Percentiles rank a stretch among this genome's conserved stretches.
These are phyloP conservation scores for Kradibia gibbosae DNA, from an alignment of 1,140 invertebrate species.

Conservation along the genomic window DNA sequence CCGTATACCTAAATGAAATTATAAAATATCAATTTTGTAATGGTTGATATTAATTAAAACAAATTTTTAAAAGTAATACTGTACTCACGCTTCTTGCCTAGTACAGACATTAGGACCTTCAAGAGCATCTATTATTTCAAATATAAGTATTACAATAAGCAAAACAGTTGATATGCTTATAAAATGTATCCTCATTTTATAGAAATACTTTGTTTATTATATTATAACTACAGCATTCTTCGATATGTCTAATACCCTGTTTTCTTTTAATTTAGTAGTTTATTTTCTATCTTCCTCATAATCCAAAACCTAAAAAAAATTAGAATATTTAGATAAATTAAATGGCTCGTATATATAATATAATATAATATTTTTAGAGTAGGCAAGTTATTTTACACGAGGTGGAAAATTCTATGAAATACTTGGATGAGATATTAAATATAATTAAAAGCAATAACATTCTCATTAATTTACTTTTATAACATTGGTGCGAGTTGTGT, in stretches of 20 bases:
- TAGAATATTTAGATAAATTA: background rate
- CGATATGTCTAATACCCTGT: background rate
- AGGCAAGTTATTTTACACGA: too few relatives aligned
- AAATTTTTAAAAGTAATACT: background rate
- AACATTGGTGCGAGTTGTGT: too few relatives aligned
- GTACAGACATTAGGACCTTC: constrained; percentile 69
- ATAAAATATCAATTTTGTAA: background rate
- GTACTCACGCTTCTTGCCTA: constrained; percentile 63
- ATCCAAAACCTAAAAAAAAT: constrained; percentile 11
- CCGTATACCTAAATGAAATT: constrained; percentile 77
- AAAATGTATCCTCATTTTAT: constrained; percentile 3
- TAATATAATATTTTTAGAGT: too few relatives aligned
- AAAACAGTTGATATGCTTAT: background rate
- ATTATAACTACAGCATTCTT: background rate
- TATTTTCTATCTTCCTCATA: background rate
- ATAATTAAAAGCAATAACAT: too few relatives aligned
- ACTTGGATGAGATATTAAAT: too few relatives aligned
- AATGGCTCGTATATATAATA: background rate
- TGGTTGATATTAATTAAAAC: background rate
- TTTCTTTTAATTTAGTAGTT: background rate
- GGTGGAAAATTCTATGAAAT: too few relatives aligned
- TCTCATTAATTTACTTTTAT: too few relatives aligned
- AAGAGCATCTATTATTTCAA: constrained; percentile 49
- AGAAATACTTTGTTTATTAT: background rate
- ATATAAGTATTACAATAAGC: background rate